Evolutionary conservation across 2,888 invertebrate species (phyloP), one percentile per base, ranked within the genome.

Genomic region (Nymphalis c-album): DNA sequence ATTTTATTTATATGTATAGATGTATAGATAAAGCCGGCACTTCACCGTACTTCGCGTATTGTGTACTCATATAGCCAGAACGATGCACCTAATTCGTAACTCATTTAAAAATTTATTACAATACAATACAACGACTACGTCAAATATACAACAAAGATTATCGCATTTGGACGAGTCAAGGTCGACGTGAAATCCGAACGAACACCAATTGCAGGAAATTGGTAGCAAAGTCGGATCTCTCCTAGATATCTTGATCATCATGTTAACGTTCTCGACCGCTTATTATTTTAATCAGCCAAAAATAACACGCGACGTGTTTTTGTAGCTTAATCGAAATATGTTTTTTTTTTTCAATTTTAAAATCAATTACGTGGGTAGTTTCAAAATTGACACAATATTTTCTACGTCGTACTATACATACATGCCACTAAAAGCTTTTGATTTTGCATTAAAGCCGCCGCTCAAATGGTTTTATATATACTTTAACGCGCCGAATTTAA

Each of bases 101-200:
- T 47, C 60, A 20, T 53, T 60, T 48, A 55, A 62, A 64, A 68
- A 22, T 51, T 62, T 47, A 68, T 71, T 68, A 68, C 63, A 71
- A 71, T 68, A 71, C 70, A 70, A 68, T 68, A 57, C 61, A 55
- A 17, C 35, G 22, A 45, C 26, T 60, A 47, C 60, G 60, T 68
- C 68, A 68, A 63, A 50, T 64, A 61, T 62, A 63, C 50, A 68
- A 66, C 61, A 68, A 47, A 66, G 63, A 62, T 68, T 65, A 70
- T 60, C 65, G 66, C 63, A 67, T 62, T 68, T 64, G 61, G 64
- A 47, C 47, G 60, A 64, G 66, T 63, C 63, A 71, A 71, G 71
- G 68, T 67, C 61, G 63, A 18, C n/a, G 63, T 64, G 66, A 69
- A 71, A 69, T 69, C 68, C 60, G 66, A 71, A 67, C 55, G 53